These are phyloP conservation scores for Tragelaphus scriptus DNA, from an alignment of 2,113 vertebrate species.

Conservation along the genomic window DNA sequence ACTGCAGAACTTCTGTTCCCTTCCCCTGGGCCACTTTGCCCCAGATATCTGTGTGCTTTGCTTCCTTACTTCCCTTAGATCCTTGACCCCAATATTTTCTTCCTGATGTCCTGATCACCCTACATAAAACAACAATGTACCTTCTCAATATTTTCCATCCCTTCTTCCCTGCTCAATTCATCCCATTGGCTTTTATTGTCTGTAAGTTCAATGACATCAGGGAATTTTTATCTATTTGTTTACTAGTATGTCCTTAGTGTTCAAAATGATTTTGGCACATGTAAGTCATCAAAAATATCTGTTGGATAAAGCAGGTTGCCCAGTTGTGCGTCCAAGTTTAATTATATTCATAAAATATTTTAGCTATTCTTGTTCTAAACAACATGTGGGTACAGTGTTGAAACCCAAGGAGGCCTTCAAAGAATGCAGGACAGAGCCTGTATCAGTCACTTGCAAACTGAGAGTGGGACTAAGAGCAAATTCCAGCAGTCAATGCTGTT, in stretches of 20 bases:
- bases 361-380: background rate
- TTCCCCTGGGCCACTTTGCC: background rate
- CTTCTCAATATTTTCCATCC: background rate
- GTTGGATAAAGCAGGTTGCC: background rate
- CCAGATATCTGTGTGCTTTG: background rate
- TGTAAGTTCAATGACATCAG: background rate
- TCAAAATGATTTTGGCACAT: background rate
- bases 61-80: background rate
- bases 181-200: background rate
- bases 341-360: background rate
- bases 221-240: background rate
- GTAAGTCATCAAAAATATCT: background rate
- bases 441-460: background rate
- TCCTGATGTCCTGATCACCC: background rate
- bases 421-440: background rate
- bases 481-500: background rate
- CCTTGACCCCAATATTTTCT: background rate
- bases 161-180: background rate
- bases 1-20: background rate
- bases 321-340: background rate
- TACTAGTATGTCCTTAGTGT: background rate
- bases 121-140: background rate
- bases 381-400: background rate
- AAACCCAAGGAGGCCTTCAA: background rate
- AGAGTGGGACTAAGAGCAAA: background rate